Evolutionary conservation across 2,113 vertebrate genomes (phyloP).

Genomic region (Chaetodon auriga): DNA sequence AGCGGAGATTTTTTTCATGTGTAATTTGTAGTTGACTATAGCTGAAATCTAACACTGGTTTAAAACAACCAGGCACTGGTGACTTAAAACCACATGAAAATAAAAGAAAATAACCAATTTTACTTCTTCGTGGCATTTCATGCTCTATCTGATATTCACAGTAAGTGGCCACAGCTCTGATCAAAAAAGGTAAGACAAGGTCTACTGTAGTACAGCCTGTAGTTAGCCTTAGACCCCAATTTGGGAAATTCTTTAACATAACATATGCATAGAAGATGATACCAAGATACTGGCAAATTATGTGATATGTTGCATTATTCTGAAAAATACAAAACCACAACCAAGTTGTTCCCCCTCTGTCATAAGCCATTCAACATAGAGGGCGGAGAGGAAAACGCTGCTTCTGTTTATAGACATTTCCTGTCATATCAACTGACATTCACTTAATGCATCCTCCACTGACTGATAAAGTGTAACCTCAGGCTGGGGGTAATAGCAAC

Average conservation of each 20-base stretch:
- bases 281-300: neutral
- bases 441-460: neutral
- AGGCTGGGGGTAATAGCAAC: neutral
- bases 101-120: too few relatives aligned
- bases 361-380: neutral
- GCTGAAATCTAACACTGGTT: neutral
- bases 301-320: neutral
- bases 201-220: neutral
- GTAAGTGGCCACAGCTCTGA: neutral
- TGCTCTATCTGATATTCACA: neutral
- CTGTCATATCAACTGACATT: conserved; percentile 22
- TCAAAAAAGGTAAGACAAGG: neutral
- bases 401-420: neutral
- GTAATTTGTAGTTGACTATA: neutral
- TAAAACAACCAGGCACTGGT: neutral
- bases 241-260: too few relatives aligned
- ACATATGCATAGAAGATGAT: neutral
- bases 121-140: neutral
- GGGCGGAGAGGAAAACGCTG: neutral
- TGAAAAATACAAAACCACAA: neutral
- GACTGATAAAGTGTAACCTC: neutral
- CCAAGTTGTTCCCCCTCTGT: neutral
- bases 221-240: neutral
- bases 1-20: neutral
- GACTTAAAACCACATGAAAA: neutral